Percentiles rank a stretch among this genome's conserved stretches.
Conservation (phyloP, 2,113 vertebrate species). For the Empidonax traillii region DNA sequence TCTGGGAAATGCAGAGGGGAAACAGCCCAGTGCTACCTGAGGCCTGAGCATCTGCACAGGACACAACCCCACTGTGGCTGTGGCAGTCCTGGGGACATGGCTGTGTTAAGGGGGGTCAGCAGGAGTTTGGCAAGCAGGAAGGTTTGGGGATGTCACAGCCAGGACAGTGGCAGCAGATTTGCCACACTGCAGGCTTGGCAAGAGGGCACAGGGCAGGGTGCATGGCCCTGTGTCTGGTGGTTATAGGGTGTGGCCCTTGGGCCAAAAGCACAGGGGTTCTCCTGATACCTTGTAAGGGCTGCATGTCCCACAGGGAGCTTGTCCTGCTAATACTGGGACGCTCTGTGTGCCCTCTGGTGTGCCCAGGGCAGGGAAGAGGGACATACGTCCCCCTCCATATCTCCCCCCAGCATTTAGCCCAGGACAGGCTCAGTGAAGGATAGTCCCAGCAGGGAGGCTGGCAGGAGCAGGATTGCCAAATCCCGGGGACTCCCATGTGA, state of each 20-base stretch:
- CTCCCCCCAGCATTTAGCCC: background rate
- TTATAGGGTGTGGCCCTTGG: rapidly evolving
- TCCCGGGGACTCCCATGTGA: background rate
- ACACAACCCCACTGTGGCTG: background rate
- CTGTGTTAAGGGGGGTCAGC: rapidly evolving
- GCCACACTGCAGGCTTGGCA: background rate
- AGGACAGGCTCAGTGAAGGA: background rate
- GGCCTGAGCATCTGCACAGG: rapidly evolving
- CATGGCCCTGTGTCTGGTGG: rapidly evolving
- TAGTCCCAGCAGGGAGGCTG: background rate
- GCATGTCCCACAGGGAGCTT: rapidly evolving
- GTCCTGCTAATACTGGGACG: background rate
- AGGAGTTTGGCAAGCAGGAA: background rate
- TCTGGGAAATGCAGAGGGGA: background rate
- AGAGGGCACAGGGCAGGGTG: background rate
- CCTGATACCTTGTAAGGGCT: background rate
- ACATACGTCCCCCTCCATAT: rapidly evolving
- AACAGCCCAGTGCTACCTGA: background rate
- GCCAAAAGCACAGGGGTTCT: background rate
- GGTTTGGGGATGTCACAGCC: background rate
- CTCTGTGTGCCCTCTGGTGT: background rate
- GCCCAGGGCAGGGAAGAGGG: background rate
- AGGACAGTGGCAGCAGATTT: background rate
- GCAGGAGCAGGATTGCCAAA: background rate
- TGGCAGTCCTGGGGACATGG: rapidly evolving